phyloP scores from a whole-genome alignment of 2,113 vertebrate species.

The Sebastes schlegelii region DNA sequence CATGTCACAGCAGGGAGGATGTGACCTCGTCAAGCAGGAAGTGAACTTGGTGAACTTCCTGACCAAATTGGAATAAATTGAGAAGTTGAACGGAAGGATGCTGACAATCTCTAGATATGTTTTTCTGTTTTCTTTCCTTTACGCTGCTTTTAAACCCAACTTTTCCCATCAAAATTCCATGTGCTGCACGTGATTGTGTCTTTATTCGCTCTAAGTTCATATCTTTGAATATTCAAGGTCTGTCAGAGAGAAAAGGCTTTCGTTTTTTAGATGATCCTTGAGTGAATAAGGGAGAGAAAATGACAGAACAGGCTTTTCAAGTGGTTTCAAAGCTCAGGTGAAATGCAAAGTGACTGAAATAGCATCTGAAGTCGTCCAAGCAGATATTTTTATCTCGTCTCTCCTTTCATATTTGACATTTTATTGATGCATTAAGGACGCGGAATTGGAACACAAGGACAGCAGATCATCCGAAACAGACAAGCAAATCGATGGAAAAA shows the following conservation, averaged over 20 bases:
- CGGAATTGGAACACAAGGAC: constrained; percentile 43
- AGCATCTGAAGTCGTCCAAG: constrained; percentile 48
- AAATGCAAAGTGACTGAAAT: constrained; percentile 63
- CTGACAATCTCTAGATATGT: neutral
- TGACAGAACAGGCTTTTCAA: constrained; percentile 51
- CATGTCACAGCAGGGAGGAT: constrained; percentile 46
- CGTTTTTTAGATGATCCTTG: constrained; percentile 18
- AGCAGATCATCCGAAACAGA: constrained; percentile 25
- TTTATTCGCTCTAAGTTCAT: constrained; percentile 6
- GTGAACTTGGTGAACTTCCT: constrained; percentile 49
- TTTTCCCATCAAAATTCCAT: neutral
- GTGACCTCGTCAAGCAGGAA: constrained; percentile 67
- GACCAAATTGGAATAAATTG: neutral
- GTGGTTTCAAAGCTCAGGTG: constrained; percentile 58
- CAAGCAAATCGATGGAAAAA: constrained; percentile 16
- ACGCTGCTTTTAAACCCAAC: neutral
- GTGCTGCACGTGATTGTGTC: neutral
- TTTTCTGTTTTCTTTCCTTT: neutral
- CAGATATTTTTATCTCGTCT: constrained; percentile 70
- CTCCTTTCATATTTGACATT: constrained; percentile 61
- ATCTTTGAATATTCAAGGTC: constrained; percentile 30
- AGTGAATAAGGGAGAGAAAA: constrained; percentile 40
- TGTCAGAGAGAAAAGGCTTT: constrained; percentile 28
- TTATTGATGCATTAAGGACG: constrained; percentile 61
- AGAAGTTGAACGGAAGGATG: neutral